Percentiles rank a stretch among this genome's conserved stretches.
phyloP scores from a whole-genome alignment of 2,888 invertebrate genomes.

The Sinhomidia bicolor region DNA sequence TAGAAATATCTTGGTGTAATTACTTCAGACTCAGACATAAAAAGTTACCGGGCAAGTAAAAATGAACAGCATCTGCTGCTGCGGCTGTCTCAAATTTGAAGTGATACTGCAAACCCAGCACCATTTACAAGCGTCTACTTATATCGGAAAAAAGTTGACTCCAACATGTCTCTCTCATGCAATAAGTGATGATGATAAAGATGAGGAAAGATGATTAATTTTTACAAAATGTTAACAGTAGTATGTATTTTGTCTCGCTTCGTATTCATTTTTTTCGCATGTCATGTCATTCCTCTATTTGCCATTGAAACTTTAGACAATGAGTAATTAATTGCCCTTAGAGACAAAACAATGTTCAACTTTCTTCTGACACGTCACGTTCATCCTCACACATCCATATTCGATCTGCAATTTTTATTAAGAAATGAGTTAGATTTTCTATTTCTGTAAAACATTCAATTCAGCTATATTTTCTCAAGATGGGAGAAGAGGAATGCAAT shows the following conservation, averaged over 20 bases:
- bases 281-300: not conserved
- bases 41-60: not conserved
- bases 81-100: not conserved
- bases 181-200: slow-evolving; percentile 64
- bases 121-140: not conserved
- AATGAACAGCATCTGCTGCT: not conserved
- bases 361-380: not conserved
- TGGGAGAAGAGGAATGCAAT: not conserved
- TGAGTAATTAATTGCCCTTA: not conserved
- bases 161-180: slow-evolving; percentile 61
- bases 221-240: slow-evolving; percentile 38
- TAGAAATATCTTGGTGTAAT: not conserved
- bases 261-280: not conserved
- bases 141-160: slow-evolving; percentile 39
- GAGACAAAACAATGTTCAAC: not conserved
- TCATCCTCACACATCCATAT: no score
- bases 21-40: not conserved
- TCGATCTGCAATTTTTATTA: no score
- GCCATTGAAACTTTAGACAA: slow-evolving; percentile 1
- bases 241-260: slow-evolving; percentile 58
- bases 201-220: slow-evolving; percentile 50
- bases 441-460: not conserved
- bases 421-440: not conserved
- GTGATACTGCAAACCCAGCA: not conserved
- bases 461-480: not conserved